Base-by-base conservation (phyloP, 2,888 invertebrate species). In the Lampropteryx suffumata region DNA sequence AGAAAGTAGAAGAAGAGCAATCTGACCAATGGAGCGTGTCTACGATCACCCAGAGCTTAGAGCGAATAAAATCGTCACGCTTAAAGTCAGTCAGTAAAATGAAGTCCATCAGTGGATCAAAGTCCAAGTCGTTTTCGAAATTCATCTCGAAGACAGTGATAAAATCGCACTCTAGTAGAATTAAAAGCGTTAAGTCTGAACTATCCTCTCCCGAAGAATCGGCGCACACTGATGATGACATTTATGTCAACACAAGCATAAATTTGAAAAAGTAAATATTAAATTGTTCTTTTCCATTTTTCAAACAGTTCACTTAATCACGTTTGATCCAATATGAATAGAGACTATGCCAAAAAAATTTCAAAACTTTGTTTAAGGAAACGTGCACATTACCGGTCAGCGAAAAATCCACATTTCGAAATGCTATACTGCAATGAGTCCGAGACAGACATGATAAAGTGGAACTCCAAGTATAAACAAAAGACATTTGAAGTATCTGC, bases 361-460 rank as follows among this genome's bases (percentile, higher is more conserved):
- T 1, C 1, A 24, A 24, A 3, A 24, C 7, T 30, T 13, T 42
- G 2, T 39, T 26, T 28, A 32, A 21, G n/a, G n/a, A 50, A 43
- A 29, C 37, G 11, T 8, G 7, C 28, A 7, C 17, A 7, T 14
- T 34, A 34, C 9, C 46, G 32, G 4, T 11, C 5, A 6, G 10
- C 17, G n/a, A 69, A 55, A 29, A 88, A 90, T 58, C 90, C 89
- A 1, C 82, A 82, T 59, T 84, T 73, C 37, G 75, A 82, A 1
- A 82, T 90, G 82, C 59, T 91, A 8, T 87, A 85, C 54, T 89
- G 87, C 57, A 80, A 80, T 50, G 76, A 84, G 57, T 85, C 88
- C 1, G 89, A 89, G 67, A 84, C 84, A 1, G 90, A 90, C 50
- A 89, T 90, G 85, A 90, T 91, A 12, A 88, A 83, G 50, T 91